Evolutionary conservation across 2,888 invertebrate genomes (phyloP).

Genomic region (Ferrisia virgata): DNA sequence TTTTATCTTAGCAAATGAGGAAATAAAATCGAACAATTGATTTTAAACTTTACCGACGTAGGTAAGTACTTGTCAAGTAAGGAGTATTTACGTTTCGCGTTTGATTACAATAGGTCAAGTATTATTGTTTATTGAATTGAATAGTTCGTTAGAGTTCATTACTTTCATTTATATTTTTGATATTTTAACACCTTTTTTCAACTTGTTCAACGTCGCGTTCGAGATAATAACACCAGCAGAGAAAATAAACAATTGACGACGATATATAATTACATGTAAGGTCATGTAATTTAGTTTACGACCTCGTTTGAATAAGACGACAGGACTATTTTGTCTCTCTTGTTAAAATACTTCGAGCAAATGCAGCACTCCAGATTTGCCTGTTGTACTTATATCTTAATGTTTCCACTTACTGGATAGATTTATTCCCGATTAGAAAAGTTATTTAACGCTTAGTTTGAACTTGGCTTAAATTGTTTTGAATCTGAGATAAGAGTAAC

Average conservation of each 20-base stretch:
- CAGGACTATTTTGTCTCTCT: neutral
- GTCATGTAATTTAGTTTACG: conserved; percentile 25
- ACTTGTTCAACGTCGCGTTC: neutral
- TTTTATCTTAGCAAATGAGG: neutral
- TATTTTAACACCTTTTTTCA: conserved; percentile 24
- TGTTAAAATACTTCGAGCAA: neutral
- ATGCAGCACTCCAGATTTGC: neutral
- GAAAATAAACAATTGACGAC: conserved; percentile 14
- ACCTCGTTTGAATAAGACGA: neutral
- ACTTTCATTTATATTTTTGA: conserved; percentile 28
- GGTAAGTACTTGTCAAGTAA: neutral
- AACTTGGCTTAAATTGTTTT: too few relatives aligned
- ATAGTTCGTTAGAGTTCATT: conserved; percentile 26
- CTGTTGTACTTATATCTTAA: too few relatives aligned
- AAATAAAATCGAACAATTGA: neutral
- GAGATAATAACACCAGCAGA: conserved; percentile 20
- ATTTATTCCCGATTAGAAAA: neutral
- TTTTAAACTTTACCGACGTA: neutral
- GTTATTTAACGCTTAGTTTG: neutral
- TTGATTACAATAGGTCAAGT: conserved; percentile 16
- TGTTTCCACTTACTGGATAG: neutral
- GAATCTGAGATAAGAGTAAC: too few relatives aligned
- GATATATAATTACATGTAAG: conserved; percentile 9
- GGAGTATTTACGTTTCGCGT: neutral
- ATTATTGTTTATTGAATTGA: conserved; percentile 16